Evolutionary conservation across 2,888 invertebrate genomes (phyloP), one percentile per base, ranked within the genome.

Genomic region (Sycophila texana): DNA sequence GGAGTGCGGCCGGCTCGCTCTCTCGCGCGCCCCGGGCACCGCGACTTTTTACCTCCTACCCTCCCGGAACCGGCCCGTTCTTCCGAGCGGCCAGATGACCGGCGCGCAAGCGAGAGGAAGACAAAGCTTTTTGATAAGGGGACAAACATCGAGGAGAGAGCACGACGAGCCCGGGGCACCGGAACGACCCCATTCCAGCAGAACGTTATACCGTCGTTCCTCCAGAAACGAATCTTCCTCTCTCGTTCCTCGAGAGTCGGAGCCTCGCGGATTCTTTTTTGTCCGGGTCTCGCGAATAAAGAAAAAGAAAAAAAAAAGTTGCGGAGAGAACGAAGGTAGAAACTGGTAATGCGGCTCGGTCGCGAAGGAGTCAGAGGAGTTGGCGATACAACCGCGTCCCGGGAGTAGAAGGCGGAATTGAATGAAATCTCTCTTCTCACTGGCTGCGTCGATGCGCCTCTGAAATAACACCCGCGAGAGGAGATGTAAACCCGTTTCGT

Each of bases 401-500:
- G 13, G 51, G 68, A 71, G 61, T 68, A 66, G 53, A 65, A 51
- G 20, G 60, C 30, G 18, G 74, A 77, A 80, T 80, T 80, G 68
- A 80, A 80, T 80, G 73, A 80, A 77, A 80, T 70, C 75, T 77
- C 76, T 70, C 61, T 30, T 30, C 26, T 60, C n/a, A 30, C 73
- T 10, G 39, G 39, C 39, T 63, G 39, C 18, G 10, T 30, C 22
- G 60, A 74, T 58, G 30, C 63, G 47, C 47, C 26, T 22, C 53
- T 47, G 55, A 47, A 67, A 73, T 77, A 61, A 67, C 67, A 73
- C 39, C 51, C 67, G 39, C 72, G 76, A 76, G 53, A 76, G 53
- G 61, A 18, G 39, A 49, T 51, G 58, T 51, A 71, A 75, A 67
- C 75, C 72, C 49, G 57, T 61, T 75, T 75, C n/a, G 39, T 7